phyloP scores from a whole-genome alignment of 2,797 vertebrate species.

The Micrastur ruficollis region DNA sequence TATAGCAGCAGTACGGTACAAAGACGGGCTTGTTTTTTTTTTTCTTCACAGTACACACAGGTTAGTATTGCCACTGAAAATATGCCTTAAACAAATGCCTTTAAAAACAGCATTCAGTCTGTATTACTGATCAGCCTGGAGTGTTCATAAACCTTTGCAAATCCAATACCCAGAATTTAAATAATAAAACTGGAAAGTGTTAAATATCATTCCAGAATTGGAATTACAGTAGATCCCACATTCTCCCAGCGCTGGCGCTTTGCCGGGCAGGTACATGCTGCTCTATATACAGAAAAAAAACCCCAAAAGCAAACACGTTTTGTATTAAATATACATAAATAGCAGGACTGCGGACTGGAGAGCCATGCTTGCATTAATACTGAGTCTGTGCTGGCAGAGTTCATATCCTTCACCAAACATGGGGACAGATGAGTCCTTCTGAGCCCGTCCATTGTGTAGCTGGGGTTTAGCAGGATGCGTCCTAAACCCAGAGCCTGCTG shows the following conservation, averaged over 20 bases:
- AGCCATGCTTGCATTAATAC: conserved; percentile 56
- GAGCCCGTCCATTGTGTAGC: rapidly evolving
- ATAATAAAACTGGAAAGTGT: conserved; percentile 15
- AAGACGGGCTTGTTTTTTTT: not conserved
- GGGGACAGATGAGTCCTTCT: rapidly evolving
- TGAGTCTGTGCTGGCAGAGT: conserved; percentile 51
- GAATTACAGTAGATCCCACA: conserved; percentile 51
- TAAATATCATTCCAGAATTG: conserved; percentile 46
- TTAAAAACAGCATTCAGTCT: not conserved
- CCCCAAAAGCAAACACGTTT: not conserved
- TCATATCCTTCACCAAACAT: not conserved
- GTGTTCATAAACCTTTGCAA: not conserved
- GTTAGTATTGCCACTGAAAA: conserved; percentile 56
- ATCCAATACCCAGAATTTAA: conserved; percentile 5
- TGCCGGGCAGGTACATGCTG: conserved; percentile 1
- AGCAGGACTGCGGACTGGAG: conserved; percentile 34
- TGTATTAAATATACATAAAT: conserved; percentile 74
- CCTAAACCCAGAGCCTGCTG: not conserved
- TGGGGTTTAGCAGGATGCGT: not conserved
- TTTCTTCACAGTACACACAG: conserved; percentile 44
- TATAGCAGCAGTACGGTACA: conserved; percentile 53
- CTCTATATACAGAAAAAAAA: conserved; percentile 18
- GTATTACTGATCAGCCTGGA: not conserved
- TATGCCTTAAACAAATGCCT: not conserved
- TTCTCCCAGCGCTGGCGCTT: not conserved